A percentile compares a stretch with the other conserved stretches of the same genome.
phyloP scores from a whole-genome alignment of 2,888 invertebrate genomes.

The Drosophila kambysellisi region DNA sequence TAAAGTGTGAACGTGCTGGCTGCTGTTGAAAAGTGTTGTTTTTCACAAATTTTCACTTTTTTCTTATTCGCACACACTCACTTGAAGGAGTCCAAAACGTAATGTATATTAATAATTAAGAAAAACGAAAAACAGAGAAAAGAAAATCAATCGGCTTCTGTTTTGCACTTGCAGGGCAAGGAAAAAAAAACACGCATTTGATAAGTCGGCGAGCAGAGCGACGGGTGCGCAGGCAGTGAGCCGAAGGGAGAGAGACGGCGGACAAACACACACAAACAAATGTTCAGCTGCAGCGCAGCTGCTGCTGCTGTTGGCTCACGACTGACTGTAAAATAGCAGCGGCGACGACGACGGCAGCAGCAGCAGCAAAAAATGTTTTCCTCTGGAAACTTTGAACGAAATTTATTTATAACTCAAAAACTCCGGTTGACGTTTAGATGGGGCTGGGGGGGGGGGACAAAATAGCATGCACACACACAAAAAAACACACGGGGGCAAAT shows the following conservation, averaged over 20 bases:
- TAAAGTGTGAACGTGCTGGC: constrained; percentile 28
- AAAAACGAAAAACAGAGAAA: constrained; percentile 15
- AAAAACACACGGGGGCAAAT: constrained; percentile 74
- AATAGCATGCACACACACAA: constrained; percentile 41
- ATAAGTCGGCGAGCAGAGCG: constrained; percentile 34
- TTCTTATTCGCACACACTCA: constrained; percentile 40
- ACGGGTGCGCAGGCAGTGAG: constrained; percentile 13
- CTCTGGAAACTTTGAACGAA: constrained; percentile 74
- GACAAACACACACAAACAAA: constrained; percentile 60
- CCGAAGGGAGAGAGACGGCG: neutral
- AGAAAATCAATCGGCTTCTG: constrained; percentile 77
- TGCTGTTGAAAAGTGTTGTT: constrained; percentile 9
- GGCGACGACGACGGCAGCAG: constrained; percentile 26
- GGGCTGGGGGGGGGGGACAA: constrained; percentile 35
- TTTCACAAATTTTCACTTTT: constrained; percentile 24
- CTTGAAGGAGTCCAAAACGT: constrained; percentile 42
- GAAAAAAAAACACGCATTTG: constrained; percentile 69
- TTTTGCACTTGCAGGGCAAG: constrained; percentile 71
- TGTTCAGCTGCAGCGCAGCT: constrained; percentile 68
- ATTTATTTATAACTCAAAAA: constrained; percentile 82
- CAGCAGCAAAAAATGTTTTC: constrained; percentile 59
- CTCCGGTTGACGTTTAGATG: constrained; percentile 70
- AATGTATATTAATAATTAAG: constrained; percentile 50
- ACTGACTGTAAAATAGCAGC: constrained; percentile 62
- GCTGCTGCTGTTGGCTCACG: constrained; percentile 67